phyloP scores from a whole-genome alignment of 2,797 vertebrate species.

The Rhinoraja longicauda region DNA sequence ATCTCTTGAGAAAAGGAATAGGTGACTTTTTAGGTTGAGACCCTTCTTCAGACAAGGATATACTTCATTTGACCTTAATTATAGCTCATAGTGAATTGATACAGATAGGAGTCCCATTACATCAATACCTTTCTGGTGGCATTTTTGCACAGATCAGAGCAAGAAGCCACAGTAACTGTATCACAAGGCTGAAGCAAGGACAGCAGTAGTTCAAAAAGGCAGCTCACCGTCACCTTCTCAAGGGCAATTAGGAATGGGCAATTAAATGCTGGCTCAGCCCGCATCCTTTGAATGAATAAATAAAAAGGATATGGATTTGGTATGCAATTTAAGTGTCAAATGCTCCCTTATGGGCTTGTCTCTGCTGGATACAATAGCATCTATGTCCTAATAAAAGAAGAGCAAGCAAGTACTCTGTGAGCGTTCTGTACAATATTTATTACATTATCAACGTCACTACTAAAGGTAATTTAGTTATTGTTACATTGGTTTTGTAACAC shows the following conservation, averaged over 20 bases:
- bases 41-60: no score
- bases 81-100: background rate
- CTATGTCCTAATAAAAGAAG: background rate
- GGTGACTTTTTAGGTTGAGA: no score
- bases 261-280: no score
- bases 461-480: background rate
- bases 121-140: background rate
- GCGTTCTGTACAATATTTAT: background rate
- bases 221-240: no score
- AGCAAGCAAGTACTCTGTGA: background rate
- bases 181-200: background rate
- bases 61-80: no score
- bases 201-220: background rate
- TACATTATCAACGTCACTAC: background rate
- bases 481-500: background rate
- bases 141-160: background rate
- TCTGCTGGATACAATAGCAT: background rate
- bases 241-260: no score
- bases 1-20: no score
- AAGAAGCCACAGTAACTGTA: background rate
- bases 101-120: background rate
- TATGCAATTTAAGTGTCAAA: background rate
- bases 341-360: background rate
- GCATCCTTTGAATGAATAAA: no score
- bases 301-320: no score